Base-by-base conservation (phyloP, 2,797 vertebrate genomes). In the Todus mexicanus region DNA sequence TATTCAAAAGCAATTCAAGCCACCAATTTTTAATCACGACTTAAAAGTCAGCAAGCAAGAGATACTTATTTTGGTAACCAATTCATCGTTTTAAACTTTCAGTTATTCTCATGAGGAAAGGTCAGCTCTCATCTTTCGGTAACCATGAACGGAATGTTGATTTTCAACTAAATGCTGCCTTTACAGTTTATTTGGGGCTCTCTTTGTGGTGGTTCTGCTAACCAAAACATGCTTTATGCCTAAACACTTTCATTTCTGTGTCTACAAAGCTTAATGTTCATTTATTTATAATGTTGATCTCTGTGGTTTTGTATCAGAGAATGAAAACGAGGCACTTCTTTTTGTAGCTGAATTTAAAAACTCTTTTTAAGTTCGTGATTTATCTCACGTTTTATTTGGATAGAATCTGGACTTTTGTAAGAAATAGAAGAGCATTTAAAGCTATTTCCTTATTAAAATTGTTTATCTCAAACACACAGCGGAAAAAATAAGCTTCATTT, bases 1-100 rank as follows among this genome's bases (percentile, higher is more conserved):
- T 90, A 42, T 76, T 73, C 60, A 37, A 35, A 82, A 94, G 77
- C 0, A 2, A 89, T 40, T 90, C 89, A 93, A 90, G 69, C 21
- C 74, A 83, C 48, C 40, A 35, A 57, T 68, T 95, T 79, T 87
- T 87, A 95, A 90, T 87, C 75, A 50, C 4, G 40, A 82, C 53
- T 89, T 89, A 73, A 82, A 95, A 95, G 90, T 74, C 92, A 93
- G 75, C 37, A 82, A 90, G 87, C 69, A 61, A 73, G 84, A 93
- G 85, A 75, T 38, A 76, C 74, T 87, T 91, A 75, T 47, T 93
- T 45, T 87, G 78, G 87, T 93, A 95, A 80, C 51, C 45, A 92
- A 87, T 71, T 84, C 78, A 92, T 94, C 86, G 76, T 85, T 57
- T 45, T 38, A 73, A 84, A 92, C 92, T 94, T 92, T 31, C 23